phyloP scores from a whole-genome alignment of 2,113 vertebrate genomes.

The Pseudorasbora parva region DNA sequence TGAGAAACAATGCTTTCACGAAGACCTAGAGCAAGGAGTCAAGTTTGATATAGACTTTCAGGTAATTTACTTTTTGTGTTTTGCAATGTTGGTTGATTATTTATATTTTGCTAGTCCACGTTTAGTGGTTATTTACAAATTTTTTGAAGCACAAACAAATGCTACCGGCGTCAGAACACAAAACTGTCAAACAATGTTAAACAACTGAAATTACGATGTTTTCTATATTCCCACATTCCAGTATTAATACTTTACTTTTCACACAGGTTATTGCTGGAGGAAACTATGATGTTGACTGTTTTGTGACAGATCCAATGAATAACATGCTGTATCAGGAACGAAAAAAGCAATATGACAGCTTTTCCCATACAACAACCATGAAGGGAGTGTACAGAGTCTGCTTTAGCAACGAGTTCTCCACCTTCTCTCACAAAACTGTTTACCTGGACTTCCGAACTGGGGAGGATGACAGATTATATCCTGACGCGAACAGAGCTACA shows the following conservation, averaged over 20 bases:
- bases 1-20: conserved; percentile 80
- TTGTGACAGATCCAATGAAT: conserved; percentile 80
- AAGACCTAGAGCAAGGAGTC: conserved; percentile 71
- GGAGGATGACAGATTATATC: conserved; percentile 79
- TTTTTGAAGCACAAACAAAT: background rate
- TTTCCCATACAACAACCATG: conserved; percentile 75
- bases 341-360: conserved; percentile 89
- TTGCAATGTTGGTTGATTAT: background rate
- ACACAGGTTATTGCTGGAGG: conserved; percentile 88
- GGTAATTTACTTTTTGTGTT: conserved; percentile 58
- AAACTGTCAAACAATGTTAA: background rate
- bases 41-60: conserved; percentile 78
- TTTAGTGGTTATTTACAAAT: background rate
- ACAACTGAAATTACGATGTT: background rate
- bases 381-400: conserved; percentile 86
- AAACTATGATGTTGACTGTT: conserved; percentile 92
- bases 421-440: conserved; percentile 87
- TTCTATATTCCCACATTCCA: background rate
- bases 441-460: conserved; percentile 88
- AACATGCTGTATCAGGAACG: conserved; percentile 82
- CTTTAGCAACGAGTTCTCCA: conserved; percentile 94
- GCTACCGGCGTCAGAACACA: background rate
- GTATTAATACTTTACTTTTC: background rate
- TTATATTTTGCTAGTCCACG: background rate
- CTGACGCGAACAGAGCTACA: conserved; percentile 74